These are phyloP conservation scores for Chaetorhynchus papuensis DNA, from an alignment of 2,113 vertebrate genomes.

Conservation along the genomic window DNA sequence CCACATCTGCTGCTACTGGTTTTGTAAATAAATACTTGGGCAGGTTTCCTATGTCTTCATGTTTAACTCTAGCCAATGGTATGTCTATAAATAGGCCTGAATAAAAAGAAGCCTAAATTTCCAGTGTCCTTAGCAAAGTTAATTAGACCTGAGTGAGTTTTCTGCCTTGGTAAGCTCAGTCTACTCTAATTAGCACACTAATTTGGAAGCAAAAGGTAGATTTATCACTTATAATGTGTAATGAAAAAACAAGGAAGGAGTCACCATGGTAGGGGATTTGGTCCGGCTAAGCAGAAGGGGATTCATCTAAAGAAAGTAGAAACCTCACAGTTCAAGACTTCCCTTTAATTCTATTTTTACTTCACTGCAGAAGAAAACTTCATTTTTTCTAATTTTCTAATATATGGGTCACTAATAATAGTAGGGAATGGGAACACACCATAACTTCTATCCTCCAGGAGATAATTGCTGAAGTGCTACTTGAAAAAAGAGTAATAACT, in stretches of 20 bases:
- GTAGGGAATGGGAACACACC: background rate
- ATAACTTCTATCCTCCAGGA: background rate
- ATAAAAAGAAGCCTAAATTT: background rate
- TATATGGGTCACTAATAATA: background rate
- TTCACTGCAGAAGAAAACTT: background rate
- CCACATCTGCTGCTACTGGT: background rate
- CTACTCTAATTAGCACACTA: background rate
- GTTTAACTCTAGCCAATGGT: background rate
- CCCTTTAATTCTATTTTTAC: background rate
- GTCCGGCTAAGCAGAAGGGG: background rate
- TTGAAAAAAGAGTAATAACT: background rate
- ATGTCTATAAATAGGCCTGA: background rate
- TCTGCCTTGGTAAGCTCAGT: background rate
- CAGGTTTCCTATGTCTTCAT: background rate
- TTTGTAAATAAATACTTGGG: slow-evolving; percentile 3
- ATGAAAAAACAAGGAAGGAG: background rate
- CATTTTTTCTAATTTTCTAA: background rate
- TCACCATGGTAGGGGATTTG: background rate
- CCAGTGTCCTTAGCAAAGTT: slow-evolving; percentile 1
- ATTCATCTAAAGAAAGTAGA: background rate
- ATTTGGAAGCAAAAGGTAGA: background rate
- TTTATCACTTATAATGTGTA: background rate
- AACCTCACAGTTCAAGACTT: background rate
- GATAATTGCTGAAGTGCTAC: background rate
- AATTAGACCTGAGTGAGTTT: background rate